Base-by-base conservation (phyloP, 2,113 vertebrate species). In the Trochalopteron elliotii region DNA sequence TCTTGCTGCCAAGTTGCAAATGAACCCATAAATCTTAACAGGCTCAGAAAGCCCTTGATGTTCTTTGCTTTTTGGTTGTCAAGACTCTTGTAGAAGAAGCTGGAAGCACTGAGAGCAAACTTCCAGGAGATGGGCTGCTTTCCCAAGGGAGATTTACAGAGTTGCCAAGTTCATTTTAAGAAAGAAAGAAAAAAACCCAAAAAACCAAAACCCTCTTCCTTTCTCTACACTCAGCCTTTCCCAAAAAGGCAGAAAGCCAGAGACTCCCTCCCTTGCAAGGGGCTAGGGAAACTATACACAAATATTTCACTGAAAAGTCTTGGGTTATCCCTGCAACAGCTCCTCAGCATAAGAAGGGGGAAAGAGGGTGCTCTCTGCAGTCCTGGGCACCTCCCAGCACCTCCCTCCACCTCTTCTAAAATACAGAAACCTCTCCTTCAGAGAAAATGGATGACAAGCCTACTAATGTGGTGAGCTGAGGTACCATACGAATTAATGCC, bases 11-110 rank as follows among this genome's bases (percentile, higher is more conserved):
- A 95, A 91, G 67, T 33, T 91, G 89, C 91, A 91, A 96, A 83
- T 42, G 30, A 96, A 85, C 59, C 39, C 69, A 42, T 87, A 91
- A 94, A 90, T 94, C 91, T 80, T 61, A 78, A 70, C 24, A 87
- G 89, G 49, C 85, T 95, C 18, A 6, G 79, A 90, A 87, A 91
- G 67, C 31, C 59, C 81, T 89, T 83, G 68, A 74, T 60, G 47
- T 77, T 91, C 69, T 82, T 75, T 87, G 61, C 75, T 80, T 77
- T 95, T 71, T 61, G 15, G 69, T 82, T 87, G 83, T 92, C 77
- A 79, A 49, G 83, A 31, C 40, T 71, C 67, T 87, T 71, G 74
- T 21, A 61, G 40, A 60, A 93, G 74, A 50, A 45, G 63, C 11
- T 89, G 56, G 81, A 92, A 94, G 65, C 57, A 64, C 49, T 18